Evolutionary conservation across 2,888 invertebrate genomes (phyloP).

Genomic region (Stenolophus ochropezus): DNA sequence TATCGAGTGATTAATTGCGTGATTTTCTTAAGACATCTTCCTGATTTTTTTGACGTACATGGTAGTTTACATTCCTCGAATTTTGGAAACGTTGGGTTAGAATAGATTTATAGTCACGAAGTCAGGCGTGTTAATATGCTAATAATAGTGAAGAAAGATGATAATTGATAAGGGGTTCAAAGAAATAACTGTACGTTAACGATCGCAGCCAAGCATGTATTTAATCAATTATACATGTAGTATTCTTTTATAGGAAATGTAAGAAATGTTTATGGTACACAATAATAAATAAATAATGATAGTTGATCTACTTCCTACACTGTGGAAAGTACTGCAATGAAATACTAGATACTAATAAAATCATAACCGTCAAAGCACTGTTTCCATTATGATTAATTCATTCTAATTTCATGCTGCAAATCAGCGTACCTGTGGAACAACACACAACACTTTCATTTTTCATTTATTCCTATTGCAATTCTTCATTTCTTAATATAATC

Average conservation of each 20-base stretch:
- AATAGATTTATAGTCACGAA: not conserved
- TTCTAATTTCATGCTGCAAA: slow-evolving; percentile 1
- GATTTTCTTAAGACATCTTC: not conserved
- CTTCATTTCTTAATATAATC: not conserved
- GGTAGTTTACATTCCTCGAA: not conserved
- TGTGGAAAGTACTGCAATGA: not conserved
- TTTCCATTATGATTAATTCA: slow-evolving; percentile 15
- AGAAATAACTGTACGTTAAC: not conserved
- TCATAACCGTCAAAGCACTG: not conserved
- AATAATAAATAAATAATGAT: not conserved
- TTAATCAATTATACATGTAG: too few species aligned
- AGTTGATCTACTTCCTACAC: not conserved
- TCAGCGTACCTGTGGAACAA: not conserved
- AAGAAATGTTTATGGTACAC: not conserved
- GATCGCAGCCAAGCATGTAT: too few species aligned
- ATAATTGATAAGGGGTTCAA: not conserved
- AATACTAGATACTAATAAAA: not conserved
- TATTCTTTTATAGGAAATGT: not conserved
- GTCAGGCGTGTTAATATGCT: not conserved
- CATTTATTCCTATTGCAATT: not conserved
- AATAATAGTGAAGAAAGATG: not conserved
- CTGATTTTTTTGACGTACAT: not conserved
- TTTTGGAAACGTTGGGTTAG: not conserved
- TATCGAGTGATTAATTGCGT: not conserved
- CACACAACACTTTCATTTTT: slow-evolving; percentile 7